Percentiles rank a stretch among this genome's conserved stretches.
Evolutionary conservation across 2,113 vertebrate species (phyloP).

Genomic region (Sigmodon hispidus): DNA sequence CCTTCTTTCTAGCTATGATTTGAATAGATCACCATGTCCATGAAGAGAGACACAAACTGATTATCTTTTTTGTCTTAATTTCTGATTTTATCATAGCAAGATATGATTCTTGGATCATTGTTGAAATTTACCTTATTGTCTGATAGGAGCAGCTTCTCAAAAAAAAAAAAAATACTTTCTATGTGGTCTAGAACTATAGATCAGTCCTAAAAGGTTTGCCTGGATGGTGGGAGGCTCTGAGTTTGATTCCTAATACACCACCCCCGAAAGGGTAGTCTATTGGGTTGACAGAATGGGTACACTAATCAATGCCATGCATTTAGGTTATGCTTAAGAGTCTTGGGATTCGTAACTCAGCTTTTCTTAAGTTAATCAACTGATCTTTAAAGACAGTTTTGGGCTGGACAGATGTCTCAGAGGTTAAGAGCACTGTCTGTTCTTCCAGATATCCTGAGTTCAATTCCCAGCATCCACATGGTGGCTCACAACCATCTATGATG

Average conservation of each 20-base stretch:
- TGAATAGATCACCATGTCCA: neutral
- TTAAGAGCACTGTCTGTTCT: no score
- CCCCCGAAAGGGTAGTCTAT: neutral
- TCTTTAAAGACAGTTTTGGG: neutral
- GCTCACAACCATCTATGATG: no score
- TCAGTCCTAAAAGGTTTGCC: neutral
- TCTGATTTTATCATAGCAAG: neutral
- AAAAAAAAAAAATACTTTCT: no score
- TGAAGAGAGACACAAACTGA: neutral
- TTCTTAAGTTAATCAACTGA: neutral
- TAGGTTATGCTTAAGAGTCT: neutral
- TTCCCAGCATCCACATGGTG: no score
- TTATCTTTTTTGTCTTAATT: neutral
- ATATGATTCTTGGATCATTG: neutral
- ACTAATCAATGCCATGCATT: neutral
- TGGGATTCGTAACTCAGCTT: neutral
- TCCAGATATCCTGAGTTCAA: no score
- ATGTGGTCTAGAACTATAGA: neutral
- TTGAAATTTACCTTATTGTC: neutral
- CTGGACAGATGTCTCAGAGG: no score
- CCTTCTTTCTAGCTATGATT: neutral
- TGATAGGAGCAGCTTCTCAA: neutral
- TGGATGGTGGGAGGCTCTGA: neutral
- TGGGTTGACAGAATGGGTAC: neutral
- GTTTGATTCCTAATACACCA: neutral